phyloP scores from a whole-genome alignment of 2,113 vertebrate species.

The Bothrops jararaca region DNA sequence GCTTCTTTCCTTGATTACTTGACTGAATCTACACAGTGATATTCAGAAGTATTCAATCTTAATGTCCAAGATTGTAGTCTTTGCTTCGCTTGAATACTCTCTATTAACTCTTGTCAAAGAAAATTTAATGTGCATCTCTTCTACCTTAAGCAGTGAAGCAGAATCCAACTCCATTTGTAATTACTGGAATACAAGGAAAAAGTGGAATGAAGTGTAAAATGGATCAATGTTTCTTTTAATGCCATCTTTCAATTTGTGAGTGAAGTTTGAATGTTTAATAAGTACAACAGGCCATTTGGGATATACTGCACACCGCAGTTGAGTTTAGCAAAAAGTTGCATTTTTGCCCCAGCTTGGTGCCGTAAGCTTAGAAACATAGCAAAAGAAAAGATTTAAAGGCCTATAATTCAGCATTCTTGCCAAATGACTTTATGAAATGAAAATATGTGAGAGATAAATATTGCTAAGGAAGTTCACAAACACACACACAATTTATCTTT shows the following conservation, averaged over 20 bases:
- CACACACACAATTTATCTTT: constrained; percentile 11
- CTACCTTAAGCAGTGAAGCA: background rate
- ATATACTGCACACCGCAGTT: background rate
- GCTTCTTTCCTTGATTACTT: background rate
- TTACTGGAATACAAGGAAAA: background rate
- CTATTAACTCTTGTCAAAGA: background rate
- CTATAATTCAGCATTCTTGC: constrained; percentile 64
- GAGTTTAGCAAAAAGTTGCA: background rate
- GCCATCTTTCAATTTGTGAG: background rate
- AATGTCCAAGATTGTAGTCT: background rate
- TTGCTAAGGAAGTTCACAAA: constrained; percentile 44
- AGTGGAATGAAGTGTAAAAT: background rate
- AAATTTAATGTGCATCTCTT: background rate
- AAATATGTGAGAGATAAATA: constrained; percentile 67
- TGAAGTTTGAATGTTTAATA: background rate
- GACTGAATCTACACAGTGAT: background rate
- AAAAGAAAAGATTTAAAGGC: constrained; percentile 60
- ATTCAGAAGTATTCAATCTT: background rate
- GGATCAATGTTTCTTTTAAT: background rate
- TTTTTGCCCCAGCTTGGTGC: background rate
- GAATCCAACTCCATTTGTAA: background rate
- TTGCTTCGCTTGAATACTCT: background rate
- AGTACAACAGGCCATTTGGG: too few relatives aligned
- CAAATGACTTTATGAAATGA: constrained; percentile 65
- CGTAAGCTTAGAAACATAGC: constrained; percentile 60